phyloP scores from a whole-genome alignment of 2,113 vertebrate genomes.

The Apeltes quadracus region DNA sequence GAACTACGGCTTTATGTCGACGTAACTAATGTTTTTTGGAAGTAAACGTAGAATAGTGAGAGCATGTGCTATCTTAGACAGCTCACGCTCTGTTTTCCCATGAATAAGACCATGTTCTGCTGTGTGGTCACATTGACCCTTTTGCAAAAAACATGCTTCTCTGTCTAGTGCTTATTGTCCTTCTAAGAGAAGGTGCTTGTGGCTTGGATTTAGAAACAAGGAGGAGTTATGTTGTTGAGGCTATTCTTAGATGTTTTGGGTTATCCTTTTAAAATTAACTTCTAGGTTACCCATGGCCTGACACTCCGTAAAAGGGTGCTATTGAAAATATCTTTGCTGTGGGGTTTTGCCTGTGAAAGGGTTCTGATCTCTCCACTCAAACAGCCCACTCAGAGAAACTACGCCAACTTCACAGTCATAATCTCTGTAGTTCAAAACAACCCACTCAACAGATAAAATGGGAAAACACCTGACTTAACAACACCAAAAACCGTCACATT shows the following conservation, averaged over 20 bases:
- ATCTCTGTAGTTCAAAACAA: conserved; percentile 44
- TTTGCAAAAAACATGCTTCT: conserved; percentile 7
- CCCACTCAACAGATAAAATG: conserved; percentile 47
- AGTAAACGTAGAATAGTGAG: background rate
- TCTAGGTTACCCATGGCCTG: background rate
- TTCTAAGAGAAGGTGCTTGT: background rate
- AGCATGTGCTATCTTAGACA: conserved; percentile 13
- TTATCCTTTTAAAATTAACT: background rate
- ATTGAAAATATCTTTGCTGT: background rate
- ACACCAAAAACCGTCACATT: conserved; percentile 22
- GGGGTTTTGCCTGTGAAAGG: conserved; percentile 5
- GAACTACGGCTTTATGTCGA: background rate
- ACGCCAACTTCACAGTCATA: conserved; percentile 39
- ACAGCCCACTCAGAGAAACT: conserved; percentile 57
- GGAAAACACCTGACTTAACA: conserved; percentile 53
- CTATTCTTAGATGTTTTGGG: background rate
- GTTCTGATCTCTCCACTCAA: conserved; percentile 49
- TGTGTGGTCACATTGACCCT: conserved; percentile 1
- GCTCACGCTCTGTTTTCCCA: background rate
- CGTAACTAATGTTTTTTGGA: background rate
- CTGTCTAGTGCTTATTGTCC: conserved; percentile 7
- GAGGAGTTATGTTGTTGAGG: background rate
- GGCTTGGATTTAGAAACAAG: conserved; percentile 3
- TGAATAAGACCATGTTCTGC: conserved; percentile 11
- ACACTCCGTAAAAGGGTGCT: background rate